A percentile compares a stretch with the other conserved stretches of the same genome.
phyloP scores from a whole-genome alignment of 2,113 vertebrate genomes.

The Brachyhypopomus occidentalis region DNA sequence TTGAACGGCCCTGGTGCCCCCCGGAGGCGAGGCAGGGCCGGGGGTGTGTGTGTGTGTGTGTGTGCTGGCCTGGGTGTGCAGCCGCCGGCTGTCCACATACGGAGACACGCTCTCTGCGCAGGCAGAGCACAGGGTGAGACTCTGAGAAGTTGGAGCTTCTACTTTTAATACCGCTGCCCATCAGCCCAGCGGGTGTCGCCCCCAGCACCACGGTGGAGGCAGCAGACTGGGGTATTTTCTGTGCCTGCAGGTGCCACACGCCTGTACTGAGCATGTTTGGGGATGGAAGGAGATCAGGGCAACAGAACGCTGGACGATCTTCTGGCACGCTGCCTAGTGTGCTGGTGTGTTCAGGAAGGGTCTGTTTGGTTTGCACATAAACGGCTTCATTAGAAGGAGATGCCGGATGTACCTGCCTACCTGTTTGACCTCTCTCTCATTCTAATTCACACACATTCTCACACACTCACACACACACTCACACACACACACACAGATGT shows the following conservation, averaged over 20 bases:
- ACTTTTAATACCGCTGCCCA: background rate
- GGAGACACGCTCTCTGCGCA: conserved; percentile 7
- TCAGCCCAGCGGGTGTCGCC: no score
- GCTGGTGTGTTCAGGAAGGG: conserved; percentile 25
- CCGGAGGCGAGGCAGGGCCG: background rate
- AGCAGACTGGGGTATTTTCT: conserved; percentile 8
- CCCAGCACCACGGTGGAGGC: no score
- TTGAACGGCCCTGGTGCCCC: background rate
- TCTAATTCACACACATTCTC: no score
- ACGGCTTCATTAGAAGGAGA: conserved; percentile 35
- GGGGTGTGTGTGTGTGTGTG: background rate
- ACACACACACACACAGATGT: no score
- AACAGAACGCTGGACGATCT: conserved; percentile 73
- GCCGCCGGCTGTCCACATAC: conserved; percentile 23
- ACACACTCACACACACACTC: no score
- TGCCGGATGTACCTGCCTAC: conserved; percentile 23
- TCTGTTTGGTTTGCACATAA: background rate
- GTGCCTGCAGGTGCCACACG: background rate
- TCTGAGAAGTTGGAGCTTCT: background rate
- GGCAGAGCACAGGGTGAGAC: conserved; percentile 25
- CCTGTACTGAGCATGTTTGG: conserved; percentile 24
- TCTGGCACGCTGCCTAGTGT: conserved; percentile 75
- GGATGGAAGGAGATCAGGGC: conserved; percentile 60
- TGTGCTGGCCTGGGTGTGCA: conserved; percentile 19
- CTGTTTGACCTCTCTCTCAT: conserved; percentile 38